Percentiles rank a stretch among this genome's conserved stretches.
Evolutionary conservation across 2,113 vertebrate genomes (phyloP).

Genomic region (Melospiza melodia): DNA sequence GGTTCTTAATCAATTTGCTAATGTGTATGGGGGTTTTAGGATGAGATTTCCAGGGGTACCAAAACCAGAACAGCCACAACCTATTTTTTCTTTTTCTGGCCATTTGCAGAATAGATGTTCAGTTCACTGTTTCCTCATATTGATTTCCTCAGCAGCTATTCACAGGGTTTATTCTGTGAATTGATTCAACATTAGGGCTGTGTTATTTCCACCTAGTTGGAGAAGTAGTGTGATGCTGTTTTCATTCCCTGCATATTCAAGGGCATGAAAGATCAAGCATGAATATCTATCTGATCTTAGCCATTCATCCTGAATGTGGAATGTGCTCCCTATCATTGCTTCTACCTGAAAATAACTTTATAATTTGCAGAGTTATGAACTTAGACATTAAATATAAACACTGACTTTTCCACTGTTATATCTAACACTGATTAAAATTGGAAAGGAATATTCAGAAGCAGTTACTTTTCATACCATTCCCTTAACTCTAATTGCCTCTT

Average conservation of each 20-base stretch:
- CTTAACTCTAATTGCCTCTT: neutral
- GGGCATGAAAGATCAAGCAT: slow-evolving; percentile 4
- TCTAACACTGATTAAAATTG: neutral
- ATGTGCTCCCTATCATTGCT: neutral
- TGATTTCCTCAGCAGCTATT: slow-evolving; percentile 19
- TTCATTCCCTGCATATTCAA: slow-evolving; percentile 8
- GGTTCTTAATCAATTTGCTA: neutral
- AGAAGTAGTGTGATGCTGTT: slow-evolving; percentile 9
- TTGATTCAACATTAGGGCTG: slow-evolving; percentile 4
- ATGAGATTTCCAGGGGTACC: neutral
- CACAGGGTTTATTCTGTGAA: slow-evolving; percentile 25
- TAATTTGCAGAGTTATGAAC: neutral
- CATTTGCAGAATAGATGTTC: neutral
- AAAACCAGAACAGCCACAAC: neutral
- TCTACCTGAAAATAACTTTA: neutral
- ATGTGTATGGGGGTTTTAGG: neutral
- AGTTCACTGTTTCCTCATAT: neutral
- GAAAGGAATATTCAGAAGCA: neutral
- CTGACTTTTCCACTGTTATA: neutral
- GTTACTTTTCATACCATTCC: neutral
- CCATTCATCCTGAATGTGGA: neutral
- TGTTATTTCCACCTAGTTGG: neutral
- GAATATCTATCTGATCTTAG: neutral
- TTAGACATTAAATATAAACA: neutral
- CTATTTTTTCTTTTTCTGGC: neutral